Evolutionary conservation across 2,888 invertebrate species (phyloP), one percentile per base, ranked within the genome.

Genomic region (Galeruca laticollis): DNA sequence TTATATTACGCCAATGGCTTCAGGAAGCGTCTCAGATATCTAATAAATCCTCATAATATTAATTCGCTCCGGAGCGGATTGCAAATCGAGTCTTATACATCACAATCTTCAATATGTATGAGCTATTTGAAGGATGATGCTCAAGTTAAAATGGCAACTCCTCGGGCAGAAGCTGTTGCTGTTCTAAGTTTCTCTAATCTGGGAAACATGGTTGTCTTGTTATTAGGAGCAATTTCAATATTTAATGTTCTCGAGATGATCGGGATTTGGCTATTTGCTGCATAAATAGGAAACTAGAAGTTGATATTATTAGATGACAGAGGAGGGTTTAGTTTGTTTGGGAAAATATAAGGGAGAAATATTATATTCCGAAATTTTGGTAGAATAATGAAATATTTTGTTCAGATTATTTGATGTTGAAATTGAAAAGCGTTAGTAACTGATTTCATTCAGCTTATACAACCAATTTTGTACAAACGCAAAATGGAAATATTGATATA

Each of bases 141-240:
- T 69, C 69, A 69, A 69, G 66, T 66, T 66, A 66, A 66, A 60
- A 66, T 51, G 59, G 59, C 66, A 59, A 59, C 47, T 59, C 59
- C 59, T 59, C 59, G 18, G 56, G 40, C 64, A 26, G 31, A 26
- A 51, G 10, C 60, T 66, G 15, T 49, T 20, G 33, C 59, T 49
- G 65, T 57, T 47, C 35, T n/a, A 57, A 31, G 33, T 65, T 59
- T 35, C 37, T 20, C 68, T 71, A 71, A 71, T 71, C 67, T 60
- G 54, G 68, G 68, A 47, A 68, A 68, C 63, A 68, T 71, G 64
- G 54, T 71, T 51, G 71, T 71, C 68, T 49, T 59, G 71, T 68
- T 68, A 68, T 71, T 71, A 68, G 31, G 54, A 71, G 21, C 64
- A 43, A 35, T 71, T 68, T 71, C 68, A 71, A 71, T 71, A 64